A percentile compares a stretch with the other conserved stretches of the same genome.
These are phyloP conservation scores for Anguilla rostrata DNA, from an alignment of 2,113 vertebrate species.

Conservation along the genomic window DNA sequence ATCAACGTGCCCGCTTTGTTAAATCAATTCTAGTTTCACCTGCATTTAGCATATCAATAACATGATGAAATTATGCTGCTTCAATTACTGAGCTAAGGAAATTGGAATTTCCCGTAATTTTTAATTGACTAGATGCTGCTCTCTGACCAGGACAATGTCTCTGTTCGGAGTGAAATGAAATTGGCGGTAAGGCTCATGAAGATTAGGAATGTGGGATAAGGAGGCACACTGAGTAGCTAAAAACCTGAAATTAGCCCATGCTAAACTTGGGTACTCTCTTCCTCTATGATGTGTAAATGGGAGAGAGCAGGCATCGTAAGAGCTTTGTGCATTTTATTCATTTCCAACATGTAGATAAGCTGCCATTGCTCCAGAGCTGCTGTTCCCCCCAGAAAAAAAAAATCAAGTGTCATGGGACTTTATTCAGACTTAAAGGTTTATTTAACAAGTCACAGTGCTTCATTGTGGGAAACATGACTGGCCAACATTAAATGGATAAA, in stretches of 20 bases:
- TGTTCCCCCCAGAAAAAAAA: slow-evolving; percentile 42
- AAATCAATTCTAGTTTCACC: too few species aligned
- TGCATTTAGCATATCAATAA: too few species aligned
- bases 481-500: background rate
- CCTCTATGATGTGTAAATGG: background rate
- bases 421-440: slow-evolving; percentile 60
- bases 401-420: slow-evolving; percentile 57
- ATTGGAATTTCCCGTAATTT: too few species aligned
- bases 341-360: background rate
- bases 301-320: background rate
- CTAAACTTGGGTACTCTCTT: background rate
- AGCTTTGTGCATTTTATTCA: background rate
- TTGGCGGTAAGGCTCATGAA: background rate
- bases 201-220: background rate
- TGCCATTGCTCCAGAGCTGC: background rate
- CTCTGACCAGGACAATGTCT: background rate
- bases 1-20: too few species aligned
- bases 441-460: slow-evolving; percentile 61
- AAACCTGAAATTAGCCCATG: background rate
- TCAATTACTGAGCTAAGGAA: too few species aligned
- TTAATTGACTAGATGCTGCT: too few species aligned
- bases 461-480: slow-evolving; percentile 15
- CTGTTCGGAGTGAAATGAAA: background rate
- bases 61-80: too few species aligned
- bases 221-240: background rate